Conservation (phyloP, 2,888 invertebrate genomes). For the Lathronympha strigana region DNA sequence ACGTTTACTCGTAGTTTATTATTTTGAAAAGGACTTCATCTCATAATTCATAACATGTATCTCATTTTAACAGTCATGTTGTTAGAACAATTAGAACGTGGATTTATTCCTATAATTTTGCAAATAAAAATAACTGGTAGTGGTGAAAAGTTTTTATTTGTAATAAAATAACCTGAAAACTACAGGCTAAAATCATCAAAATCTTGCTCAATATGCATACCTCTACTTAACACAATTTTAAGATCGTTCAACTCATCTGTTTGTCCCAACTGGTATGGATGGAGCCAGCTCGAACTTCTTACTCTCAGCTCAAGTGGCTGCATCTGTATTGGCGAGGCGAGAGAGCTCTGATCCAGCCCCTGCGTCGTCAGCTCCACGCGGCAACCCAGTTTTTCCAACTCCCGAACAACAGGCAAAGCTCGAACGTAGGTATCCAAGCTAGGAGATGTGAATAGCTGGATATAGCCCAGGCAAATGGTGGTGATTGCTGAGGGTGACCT, state of each 20-base stretch:
- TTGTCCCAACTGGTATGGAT: not conserved
- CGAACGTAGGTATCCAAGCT: not conserved
- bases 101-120: no score
- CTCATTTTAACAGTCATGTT: no score
- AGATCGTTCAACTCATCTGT: not conserved
- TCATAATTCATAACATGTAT: no score
- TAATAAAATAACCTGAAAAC: not conserved
- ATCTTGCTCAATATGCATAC: not conserved
- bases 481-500: not conserved
- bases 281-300: not conserved
- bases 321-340: not conserved
- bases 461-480: constrained; percentile 6
- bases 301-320: not conserved
- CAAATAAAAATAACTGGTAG: no score
- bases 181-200: not conserved
- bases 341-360: not conserved
- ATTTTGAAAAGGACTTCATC: no score
- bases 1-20: no score
- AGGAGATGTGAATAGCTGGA: not conserved
- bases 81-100: no score
- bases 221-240: not conserved
- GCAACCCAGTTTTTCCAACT: not conserved
- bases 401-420: not conserved
- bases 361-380: not conserved
- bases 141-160: not conserved